A percentile compares a stretch with the other conserved stretches of the same genome.
Evolutionary conservation across 2,888 invertebrate species (phyloP).

Genomic region (Penaeus monodon): DNA sequence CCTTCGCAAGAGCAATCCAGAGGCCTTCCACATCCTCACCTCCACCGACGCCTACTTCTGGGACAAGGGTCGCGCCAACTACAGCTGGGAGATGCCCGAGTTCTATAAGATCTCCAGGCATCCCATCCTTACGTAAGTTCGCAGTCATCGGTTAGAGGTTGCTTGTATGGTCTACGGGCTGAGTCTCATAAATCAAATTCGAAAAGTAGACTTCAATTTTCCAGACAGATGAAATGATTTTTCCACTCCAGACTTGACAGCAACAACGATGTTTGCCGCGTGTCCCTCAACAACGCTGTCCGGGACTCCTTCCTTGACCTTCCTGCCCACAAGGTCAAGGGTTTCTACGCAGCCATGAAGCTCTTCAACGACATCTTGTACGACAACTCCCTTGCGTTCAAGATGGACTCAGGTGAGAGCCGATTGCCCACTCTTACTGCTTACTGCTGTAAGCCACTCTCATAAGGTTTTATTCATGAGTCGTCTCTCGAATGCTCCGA

Average conservation of each 20-base stretch:
- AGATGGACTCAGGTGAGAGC: conserved; percentile 61
- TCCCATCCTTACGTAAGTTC: conserved; percentile 60
- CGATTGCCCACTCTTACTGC: too few relatives aligned
- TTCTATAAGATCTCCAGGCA: conserved; percentile 60
- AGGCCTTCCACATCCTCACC: conserved; percentile 76
- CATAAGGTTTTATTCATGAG: too few relatives aligned
- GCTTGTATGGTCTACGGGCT: too few relatives aligned
- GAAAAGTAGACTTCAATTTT: too few relatives aligned
- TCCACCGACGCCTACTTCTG: conserved; percentile 68
- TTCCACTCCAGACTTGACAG: conserved; percentile 48
- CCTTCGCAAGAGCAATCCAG: conserved; percentile 73
- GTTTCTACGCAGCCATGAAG: conserved; percentile 60
- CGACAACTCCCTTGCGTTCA: conserved; percentile 56
- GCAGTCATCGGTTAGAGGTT: too few relatives aligned
- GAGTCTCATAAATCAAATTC: too few relatives aligned
- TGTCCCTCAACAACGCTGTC: conserved; percentile 61
- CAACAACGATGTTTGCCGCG: conserved; percentile 41
- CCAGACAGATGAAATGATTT: not conserved
- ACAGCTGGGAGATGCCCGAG: conserved; percentile 51
- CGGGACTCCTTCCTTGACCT: conserved; percentile 62
- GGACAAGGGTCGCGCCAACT: conserved; percentile 63
- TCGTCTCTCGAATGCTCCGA: too few relatives aligned
- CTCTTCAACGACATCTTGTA: conserved; percentile 56
- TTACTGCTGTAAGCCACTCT: too few relatives aligned
- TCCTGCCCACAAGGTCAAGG: conserved; percentile 51